Evolutionary conservation across 2,113 vertebrate genomes (phyloP).

Genomic region (Vulpes ferrilata): DNA sequence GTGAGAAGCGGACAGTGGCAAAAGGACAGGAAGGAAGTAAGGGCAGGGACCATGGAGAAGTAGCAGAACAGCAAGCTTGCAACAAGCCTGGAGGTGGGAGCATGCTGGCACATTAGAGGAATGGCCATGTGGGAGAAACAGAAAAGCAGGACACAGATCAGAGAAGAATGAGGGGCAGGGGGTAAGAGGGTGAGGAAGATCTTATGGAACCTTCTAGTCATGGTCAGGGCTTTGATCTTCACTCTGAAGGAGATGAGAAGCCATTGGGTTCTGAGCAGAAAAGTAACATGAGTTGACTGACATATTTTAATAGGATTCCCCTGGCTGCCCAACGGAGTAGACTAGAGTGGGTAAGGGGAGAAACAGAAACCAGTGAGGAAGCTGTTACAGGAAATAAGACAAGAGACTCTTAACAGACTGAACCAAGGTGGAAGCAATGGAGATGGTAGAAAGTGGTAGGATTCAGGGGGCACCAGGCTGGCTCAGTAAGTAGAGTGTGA

Average conservation of each 20-base stretch:
- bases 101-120: accelerated
- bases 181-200: accelerated
- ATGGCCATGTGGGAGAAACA: accelerated
- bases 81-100: background rate
- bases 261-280: background rate
- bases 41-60: background rate
- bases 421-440: background rate
- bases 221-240: background rate
- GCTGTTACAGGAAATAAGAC: background rate
- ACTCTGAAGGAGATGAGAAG: background rate
- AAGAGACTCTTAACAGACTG: background rate
- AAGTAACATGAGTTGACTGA: background rate
- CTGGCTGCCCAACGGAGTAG: no score
- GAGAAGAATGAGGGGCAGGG: background rate
- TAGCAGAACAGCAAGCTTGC: background rate
- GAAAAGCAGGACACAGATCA: background rate
- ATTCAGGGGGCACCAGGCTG: background rate
- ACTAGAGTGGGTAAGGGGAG: background rate
- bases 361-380: background rate
- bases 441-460: background rate
- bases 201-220: background rate
- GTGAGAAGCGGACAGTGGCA: background rate
- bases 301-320: background rate
- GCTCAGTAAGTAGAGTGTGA: background rate
- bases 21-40: background rate